Evolutionary conservation across 2,113 vertebrate species (phyloP), one percentile per base, ranked within the genome.

Genomic region (Potamarius usumacintae): DNA sequence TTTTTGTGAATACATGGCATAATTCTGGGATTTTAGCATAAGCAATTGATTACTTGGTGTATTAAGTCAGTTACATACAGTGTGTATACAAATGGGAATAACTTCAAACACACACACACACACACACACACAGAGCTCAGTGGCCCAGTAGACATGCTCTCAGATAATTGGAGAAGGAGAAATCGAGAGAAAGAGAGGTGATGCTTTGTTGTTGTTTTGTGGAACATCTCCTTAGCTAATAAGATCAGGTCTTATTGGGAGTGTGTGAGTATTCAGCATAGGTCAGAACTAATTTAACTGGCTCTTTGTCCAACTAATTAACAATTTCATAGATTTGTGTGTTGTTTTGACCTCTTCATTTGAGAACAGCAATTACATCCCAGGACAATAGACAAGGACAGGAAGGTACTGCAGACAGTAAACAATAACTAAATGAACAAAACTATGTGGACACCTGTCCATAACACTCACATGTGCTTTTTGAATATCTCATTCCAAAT

Each of bases 251-350:
- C 67, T 82, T 74, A 74, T 74, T 82, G 79, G 52, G 55, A 82
- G 72, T 71, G 63, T 71, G 76, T 55, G 60, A 58, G 81, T 83
- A 87, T 87, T 74, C 85, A 65, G 63, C 50, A 84, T 86, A 87
- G 57, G 63, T 87, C 74, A 89, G 82, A 79, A 83, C 82, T 84
- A 84, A 86, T 87, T 89, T 89, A 80, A 50, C 81, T 78, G 76
- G 53, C 52, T 71, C 85, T 87, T 84, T 87, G 85, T 81, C 87
- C 27, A 67, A 71, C 80, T 79, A 89, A 87, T 81, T 86, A 85
- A 77, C 55, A 80, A 8, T 14, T 22, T 34, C 82, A 86, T 83
- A 69, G 72, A 84, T 89, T 62, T 82, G 52, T 77, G 60, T 83
- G 42, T 67, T 72, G 76, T 55, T 67, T 20, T 82, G 57, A 86